Evolutionary conservation across 2,797 vertebrate genomes (phyloP), one percentile per base, ranked within the genome.

Genomic region (Sebastes paucispinis): DNA sequence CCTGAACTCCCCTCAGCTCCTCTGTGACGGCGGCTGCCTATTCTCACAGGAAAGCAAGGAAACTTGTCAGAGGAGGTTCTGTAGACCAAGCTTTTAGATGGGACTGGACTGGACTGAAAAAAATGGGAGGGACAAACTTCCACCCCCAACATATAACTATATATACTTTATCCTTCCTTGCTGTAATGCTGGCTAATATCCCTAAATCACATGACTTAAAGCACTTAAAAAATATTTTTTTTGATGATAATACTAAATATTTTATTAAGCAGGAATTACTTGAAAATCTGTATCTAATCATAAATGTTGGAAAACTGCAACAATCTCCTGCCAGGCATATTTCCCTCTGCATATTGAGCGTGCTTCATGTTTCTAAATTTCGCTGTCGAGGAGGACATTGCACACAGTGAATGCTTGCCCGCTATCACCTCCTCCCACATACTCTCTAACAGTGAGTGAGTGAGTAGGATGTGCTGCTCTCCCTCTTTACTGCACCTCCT

Each of bases 371-470:
- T 63, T 89, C 89, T 91, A 91, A 91, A 91, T 89, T 88, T 82
- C 77, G 79, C 90, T 78, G 83, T 83, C 22, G 75, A 92, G 77
- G 82, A 91, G 91, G 81, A 93, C 89, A 91, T 86, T 83, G 88
- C 87, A 87, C 88, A 88, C 83, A 90, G 77, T 54, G 81, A 91
- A 89, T 69, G 81, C 88, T 87, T 77, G 90, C 90, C 89, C 78
- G 72, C 83, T 89, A 86, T 93, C 93, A 93, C 93, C 92, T 94
- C 92, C 94, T 91, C 94, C 94, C 93, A 95, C 94, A 47, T 86
- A 73, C 82, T 88, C 88, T 90, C 81, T 79, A 85, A 75, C 89
- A 91, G 87, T 72, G 91, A 90, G 88, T 80, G 92, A 94, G 93
- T 81, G 92, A 94, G 93, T 92, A 78, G 92, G 93, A 91, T 89